Evolutionary conservation across 2,113 vertebrate genomes (phyloP), one percentile per base, ranked within the genome.

Genomic region (Macrotus californicus): DNA sequence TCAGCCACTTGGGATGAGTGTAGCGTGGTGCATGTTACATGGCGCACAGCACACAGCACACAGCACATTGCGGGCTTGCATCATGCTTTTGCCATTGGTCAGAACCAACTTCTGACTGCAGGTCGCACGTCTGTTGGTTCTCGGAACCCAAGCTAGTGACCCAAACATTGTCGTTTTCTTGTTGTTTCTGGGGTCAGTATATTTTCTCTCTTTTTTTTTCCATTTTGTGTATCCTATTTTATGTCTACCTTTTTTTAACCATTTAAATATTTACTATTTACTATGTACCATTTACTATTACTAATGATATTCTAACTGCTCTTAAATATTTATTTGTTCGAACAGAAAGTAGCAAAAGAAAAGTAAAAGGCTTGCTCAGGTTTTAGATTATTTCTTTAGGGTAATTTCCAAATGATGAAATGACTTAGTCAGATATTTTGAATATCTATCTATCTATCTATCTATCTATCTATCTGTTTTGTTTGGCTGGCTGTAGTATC

Each of bases 281-380:
- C 26, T 26, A n/a, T 48, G 84, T 92, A 48, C 9, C 64, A 39
- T 67, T 54, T 75, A 46, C 5, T 8, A 69, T 69, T 84, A 11
- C 10, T 26, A 87, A 39, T 69, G 14, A 46, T 54, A 36, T 64
- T 91, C 11, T 88, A 82, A 82, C 2, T 69, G 19, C 50, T 64
- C 34, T 77, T 83, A 67, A 54, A 66, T 90, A 66, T 54, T 82
- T 66, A 31, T 80, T 93, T 92, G 14, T 87, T 64, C 41, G 59
- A 34, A 19, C 10, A 52, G 13, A 86, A 21, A 26, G 15, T 83
- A 61, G 10, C 6, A n/a, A 7, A 83, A 41, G 66, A 24, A 54
- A 41, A 69, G 7, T 79, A 29, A 54, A 41, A 70, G 0, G 0
- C 31, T 77, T 75, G 79, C 9, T 59, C 14, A 39, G 83, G 69